Evolutionary conservation across 2,113 vertebrate genomes (phyloP).

Genomic region (Gymnorhina tibicen): DNA sequence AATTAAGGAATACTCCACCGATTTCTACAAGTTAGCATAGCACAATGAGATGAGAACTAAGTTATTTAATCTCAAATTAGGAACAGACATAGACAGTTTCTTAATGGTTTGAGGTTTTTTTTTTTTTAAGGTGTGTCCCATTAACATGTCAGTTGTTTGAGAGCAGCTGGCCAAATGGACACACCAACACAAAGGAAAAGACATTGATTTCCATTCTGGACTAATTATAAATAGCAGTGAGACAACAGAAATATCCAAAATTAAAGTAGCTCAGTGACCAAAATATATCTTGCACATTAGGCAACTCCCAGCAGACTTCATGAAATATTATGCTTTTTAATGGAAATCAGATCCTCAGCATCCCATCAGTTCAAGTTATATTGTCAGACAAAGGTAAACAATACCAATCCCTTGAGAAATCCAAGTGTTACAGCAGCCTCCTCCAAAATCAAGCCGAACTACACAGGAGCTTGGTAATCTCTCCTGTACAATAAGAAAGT

Average conservation of each 20-base stretch:
- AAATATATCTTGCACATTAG: constrained; percentile 12
- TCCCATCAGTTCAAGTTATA: not conserved
- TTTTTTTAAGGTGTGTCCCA: not conserved
- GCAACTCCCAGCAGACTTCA: not conserved
- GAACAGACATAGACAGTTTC: not conserved
- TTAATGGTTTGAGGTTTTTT: too few species aligned
- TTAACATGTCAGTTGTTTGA: not conserved
- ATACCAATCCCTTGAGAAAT: not conserved
- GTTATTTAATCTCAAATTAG: not conserved
- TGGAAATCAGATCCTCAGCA: constrained; percentile 21
- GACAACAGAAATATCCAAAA: constrained; percentile 18
- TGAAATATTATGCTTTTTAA: not conserved
- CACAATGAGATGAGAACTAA: not conserved
- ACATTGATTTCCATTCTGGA: not conserved
- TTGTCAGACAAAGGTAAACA: constrained; percentile 32
- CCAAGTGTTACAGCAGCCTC: not conserved
- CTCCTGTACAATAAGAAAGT: not conserved
- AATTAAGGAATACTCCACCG: not conserved
- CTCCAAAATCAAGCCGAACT: not conserved
- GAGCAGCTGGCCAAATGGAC: not conserved
- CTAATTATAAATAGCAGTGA: constrained; percentile 39
- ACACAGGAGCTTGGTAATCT: not conserved
- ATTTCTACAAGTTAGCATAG: not conserved
- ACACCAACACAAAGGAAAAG: not conserved
- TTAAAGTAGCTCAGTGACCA: not conserved